Base-by-base conservation (phyloP, 2,797 vertebrate species). In the Pseudochaenichthys georgianus region DNA sequence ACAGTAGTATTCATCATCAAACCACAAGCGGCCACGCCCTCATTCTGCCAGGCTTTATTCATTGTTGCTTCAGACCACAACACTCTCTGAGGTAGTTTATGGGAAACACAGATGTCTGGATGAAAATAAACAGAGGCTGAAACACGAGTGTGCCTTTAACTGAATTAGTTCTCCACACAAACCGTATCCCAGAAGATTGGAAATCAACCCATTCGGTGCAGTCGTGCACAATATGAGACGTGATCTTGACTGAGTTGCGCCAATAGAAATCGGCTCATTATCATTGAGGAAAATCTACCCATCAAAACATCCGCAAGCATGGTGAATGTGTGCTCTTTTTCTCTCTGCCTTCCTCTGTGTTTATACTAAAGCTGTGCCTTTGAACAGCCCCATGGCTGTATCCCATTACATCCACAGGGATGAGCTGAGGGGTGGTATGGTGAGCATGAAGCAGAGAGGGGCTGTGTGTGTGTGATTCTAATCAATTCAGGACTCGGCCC, bases 71-170 rank as follows among this genome's bases (percentile, higher is more conserved):
- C 80, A 83, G 66, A 91, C 88, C 88, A 42, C 88, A 85, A 58
- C 80, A 84, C 81, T 75, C 80, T 89, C 76, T 79, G 89, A 90
- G 77, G 80, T 75, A 80, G 81, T 81, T 87, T 51, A 88, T 87
- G 83, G 80, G 81, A 87, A 89, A 87, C 78, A 73, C 90, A 92
- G 90, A 92, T 83, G 91, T 83, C 73, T 75, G 79, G 34, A 52
- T 80, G 85, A 87, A 91, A 93, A 87, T 89, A 89, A 92, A 91
- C 88, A 86, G 79, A 88, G 81, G 73, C 43, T 77, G 79, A 86
- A 90, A 84, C 74, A 75, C 41, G 68, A 86, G 79, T 62, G 77
- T 12, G 83, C 60, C 63, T 38, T 68, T 82, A 72, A 89, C 60
- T 0, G 19, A 85, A 82, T 89, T 76, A 87, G 87, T 63, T 45